Conservation (phyloP, 2,888 invertebrate genomes). For the Diaprepes abbreviatus region DNA sequence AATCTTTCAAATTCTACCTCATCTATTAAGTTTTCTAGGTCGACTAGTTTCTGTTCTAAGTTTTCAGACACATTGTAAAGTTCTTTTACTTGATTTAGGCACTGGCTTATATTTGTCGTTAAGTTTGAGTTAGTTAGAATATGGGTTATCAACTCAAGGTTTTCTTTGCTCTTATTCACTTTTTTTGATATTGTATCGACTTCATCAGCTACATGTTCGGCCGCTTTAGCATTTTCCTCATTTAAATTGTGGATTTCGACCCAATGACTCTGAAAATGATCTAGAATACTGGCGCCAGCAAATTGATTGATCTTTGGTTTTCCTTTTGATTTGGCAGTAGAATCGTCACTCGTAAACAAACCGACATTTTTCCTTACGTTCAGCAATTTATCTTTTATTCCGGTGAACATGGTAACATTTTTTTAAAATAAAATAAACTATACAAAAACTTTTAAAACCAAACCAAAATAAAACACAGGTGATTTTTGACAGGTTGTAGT, state of each 20-base stretch:
- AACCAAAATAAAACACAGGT: constrained; percentile 32
- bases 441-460: background rate
- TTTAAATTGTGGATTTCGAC: constrained; percentile 77
- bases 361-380: constrained; percentile 58
- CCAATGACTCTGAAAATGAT: constrained; percentile 82
- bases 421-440: background rate
- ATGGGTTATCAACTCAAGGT: constrained; percentile 59
- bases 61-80: constrained; percentile 74
- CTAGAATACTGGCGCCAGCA: constrained; percentile 78
- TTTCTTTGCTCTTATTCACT: constrained; percentile 58
- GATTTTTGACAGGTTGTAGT: background rate
- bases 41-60: constrained; percentile 76
- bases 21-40: constrained; percentile 79
- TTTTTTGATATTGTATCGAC: constrained; percentile 66
- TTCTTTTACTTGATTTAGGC: constrained; percentile 69
- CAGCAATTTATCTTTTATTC: constrained; percentile 57
- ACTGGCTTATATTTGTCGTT: constrained; percentile 68
- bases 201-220: constrained; percentile 70
- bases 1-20: constrained; percentile 78
- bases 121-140: constrained; percentile 61
- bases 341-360: constrained; percentile 53
- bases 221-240: constrained; percentile 77
- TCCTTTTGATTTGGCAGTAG: constrained; percentile 34
- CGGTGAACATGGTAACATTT: constrained; percentile 56
- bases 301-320: constrained; percentile 67